Evolutionary conservation across 2,888 invertebrate species (phyloP), one percentile per base, ranked within the genome.

Genomic region (Crioceris asparagi): DNA sequence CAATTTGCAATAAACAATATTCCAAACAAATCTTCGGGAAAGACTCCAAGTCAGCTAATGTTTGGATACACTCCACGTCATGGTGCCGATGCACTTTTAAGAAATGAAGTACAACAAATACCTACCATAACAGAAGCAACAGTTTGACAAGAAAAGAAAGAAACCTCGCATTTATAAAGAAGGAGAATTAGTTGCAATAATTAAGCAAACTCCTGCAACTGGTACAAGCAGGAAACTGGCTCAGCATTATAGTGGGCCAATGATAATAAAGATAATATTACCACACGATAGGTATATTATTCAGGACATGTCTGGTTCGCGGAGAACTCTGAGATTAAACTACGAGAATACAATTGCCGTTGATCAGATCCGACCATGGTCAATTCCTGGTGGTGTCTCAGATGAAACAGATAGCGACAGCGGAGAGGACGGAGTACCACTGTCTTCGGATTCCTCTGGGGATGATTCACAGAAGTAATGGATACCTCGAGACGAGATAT

Each of bases 1-100:
- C 55, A 59, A 40, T 50, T 52, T 38, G 45, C 54, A 11, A 41
- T 50, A 32, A 48, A 58, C 32, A 57, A 56, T 38, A 51, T 53
- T 2, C 25, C 44, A 3, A 49, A 37, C 29, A 36, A 30, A 10
- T 15, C 38, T 4, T 36, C 7, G 30, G 39, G 11, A 39, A 39
- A 39, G 36, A 47, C n/a, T 36, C 46, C 25, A 3, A 47, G 39
- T 32, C 36, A 47, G 36, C 18, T 48, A 29, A 29, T 45, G 39
- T 39, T 41, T 35, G 45, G 47, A 7, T 49, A 37, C 27, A 39
- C 25, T 29, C 47, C 47, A 16, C 37, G 42, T 16, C 19, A 27
- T 29, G 25, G 38, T 14, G 21, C 21, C 7, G 45, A 46, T 16
- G 18, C 36, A 2, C 14, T 35, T n/a, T 31, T 48, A 25, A 23